phyloP scores from a whole-genome alignment of 2,797 vertebrate genomes.

The Phaenicophaeus curvirostris region DNA sequence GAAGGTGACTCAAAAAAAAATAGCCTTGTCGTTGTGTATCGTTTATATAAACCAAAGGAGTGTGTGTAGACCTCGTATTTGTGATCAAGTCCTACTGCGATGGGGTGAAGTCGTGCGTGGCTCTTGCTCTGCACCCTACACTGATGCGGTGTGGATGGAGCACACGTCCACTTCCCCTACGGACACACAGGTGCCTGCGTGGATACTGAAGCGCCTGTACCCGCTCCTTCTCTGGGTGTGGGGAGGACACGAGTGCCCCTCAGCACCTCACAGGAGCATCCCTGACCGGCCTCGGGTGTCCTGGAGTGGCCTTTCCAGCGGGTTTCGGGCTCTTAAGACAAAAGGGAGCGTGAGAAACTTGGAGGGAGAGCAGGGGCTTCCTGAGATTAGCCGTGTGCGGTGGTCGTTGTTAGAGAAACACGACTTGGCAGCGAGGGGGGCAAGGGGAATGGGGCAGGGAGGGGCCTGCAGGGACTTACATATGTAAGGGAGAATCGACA shows the following conservation, averaged over 20 bases:
- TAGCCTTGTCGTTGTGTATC: rapidly evolving
- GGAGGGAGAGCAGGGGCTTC: neutral
- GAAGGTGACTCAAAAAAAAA: too few species aligned
- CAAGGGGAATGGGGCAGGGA: neutral
- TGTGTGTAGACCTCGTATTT: neutral
- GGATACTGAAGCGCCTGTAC: neutral
- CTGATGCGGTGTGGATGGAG: rapidly evolving
- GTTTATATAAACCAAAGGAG: neutral
- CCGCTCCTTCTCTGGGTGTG: neutral
- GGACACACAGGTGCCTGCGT: neutral
- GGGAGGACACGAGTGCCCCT: neutral
- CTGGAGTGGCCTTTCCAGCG: neutral
- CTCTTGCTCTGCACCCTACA: rapidly evolving
- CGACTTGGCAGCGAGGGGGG: neutral
- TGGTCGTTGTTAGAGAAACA: neutral
- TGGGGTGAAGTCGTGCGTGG: rapidly evolving
- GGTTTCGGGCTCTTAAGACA: neutral
- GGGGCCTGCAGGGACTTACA: neutral
- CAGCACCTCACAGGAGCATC: neutral
- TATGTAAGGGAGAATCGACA: slow-evolving; percentile 11
- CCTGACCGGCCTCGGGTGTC: neutral
- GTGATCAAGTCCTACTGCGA: neutral
- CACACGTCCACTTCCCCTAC: rapidly evolving
- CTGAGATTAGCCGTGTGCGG: neutral
- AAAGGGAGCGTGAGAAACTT: slow-evolving; percentile 41